Base-by-base conservation (phyloP, 2,113 vertebrate species). In the Eptesicus fuscus region DNA sequence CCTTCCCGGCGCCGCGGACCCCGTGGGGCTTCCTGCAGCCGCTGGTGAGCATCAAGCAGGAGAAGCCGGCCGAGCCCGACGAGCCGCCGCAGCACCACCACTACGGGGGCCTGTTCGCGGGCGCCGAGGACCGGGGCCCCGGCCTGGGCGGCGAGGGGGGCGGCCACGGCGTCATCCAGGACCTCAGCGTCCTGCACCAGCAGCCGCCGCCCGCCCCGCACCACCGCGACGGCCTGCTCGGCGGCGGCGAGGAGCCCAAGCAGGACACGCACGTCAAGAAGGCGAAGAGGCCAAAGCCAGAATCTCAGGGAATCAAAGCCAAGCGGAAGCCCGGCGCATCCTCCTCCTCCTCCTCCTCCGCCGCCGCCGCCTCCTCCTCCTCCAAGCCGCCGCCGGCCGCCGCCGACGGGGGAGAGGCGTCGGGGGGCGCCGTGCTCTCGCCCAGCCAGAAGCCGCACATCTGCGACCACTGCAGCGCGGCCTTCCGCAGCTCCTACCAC, bases 401-500 rank as follows among this genome's bases (percentile, higher is more conserved):
- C 6, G 51, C 18, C 17, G 51, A 5, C 51, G 51, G 47, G 51
- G 37, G 37, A 37, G 37, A 37, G 37, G 37, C 37, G 37, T 37
- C 37, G 37, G 37, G 37, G 14, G 99, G 99, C 95, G 98, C 99
- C 76, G 97, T 98, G 11, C 98, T 99, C 71, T 99, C 99, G 97
- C 99, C 99, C 78, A 99, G 98, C 97, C 99, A 99, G 95, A 99
- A 99, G 98, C 99, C 99, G 97, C 99, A 99, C 95, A 99, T 99
- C 98, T 99, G 99, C 94, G 99, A 99, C 96, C 99, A 99, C 98
- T 99, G 99, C 98, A 99, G 98, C 30, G 99, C 99, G 91, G 99
- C 99, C 97, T 99, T 99, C 97, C 98, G 99, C 95, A 99, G 99
- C 98, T 99, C 99, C 98, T 99, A 99, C 85, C 99, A 99, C 98